Evolutionary conservation across 2,888 invertebrate species (phyloP), one percentile per base, ranked within the genome.

Genomic region (Zeuzera pyrina): DNA sequence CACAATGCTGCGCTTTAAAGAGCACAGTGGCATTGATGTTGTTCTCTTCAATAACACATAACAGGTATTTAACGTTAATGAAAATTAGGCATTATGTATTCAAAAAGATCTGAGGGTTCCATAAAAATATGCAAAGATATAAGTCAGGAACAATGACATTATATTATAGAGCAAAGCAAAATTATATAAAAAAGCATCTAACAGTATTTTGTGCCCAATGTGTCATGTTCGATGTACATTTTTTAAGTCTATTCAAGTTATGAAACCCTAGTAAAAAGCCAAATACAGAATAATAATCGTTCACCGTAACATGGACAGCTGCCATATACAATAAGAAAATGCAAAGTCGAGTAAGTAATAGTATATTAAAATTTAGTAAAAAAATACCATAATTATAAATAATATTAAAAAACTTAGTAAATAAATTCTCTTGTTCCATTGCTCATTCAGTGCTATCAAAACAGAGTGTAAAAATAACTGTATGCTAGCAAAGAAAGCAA

Each of bases 381-480:
- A 78, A 58, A n/a, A n/a, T n/a, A n/a, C n/a, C n/a, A n/a, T 49
- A 66, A 70, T 62, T 59, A 73, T 70, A 70, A 73, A 76, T 71
- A 64, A 71, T 63, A 64, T 66, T 65, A 66, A 74, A n/a, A 73
- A 78, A 74, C 76, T 76, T 77, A 78, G 78, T 81, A 79, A 79
- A 79, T 81, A 81, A 81, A 81, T 81, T 81, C 79, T 79, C 78
- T 77, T 81, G 79, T 77, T 79, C 77, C 76, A 69, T 79, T 71
- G 79, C 78, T 81, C 79, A 65, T 76, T 72, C 78, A 76, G 70
- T 77, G 76, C 76, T 70, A 64, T 60, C 41, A 57, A 59, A 61
- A 52, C 73, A 70, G 78, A 69, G 76, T 78, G 81, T 79, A 79
- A 69, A 78, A 76, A 76, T 70, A 77, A 70, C 42, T 36, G 55